Evolutionary conservation across 2,113 vertebrate species (phyloP).

Genomic region (Bungarus multicinctus): DNA sequence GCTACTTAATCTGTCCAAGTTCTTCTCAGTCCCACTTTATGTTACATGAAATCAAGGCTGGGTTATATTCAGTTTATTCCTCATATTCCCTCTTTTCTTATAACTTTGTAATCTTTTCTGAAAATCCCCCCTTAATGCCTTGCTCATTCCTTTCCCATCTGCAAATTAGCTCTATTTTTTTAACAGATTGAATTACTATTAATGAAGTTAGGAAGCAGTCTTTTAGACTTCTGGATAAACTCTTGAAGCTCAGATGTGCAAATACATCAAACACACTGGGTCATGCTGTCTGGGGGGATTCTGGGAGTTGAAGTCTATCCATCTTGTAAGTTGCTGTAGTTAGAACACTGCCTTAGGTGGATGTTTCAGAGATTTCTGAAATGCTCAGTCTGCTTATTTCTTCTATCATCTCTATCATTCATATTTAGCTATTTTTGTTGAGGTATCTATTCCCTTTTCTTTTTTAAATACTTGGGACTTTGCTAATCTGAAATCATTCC

Average conservation of each 20-base stretch:
- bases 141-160: neutral
- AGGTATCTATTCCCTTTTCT: constrained; percentile 16
- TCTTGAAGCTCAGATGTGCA: neutral
- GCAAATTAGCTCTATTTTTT: neutral
- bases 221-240: neutral
- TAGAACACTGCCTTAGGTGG: neutral
- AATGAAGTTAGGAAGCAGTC: constrained; percentile 5
- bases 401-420: neutral
- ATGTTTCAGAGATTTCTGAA: neutral
- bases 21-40: neutral
- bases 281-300: neutral
- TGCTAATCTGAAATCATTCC: neutral
- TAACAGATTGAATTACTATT: neutral
- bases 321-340: neutral
- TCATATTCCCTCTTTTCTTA: neutral
- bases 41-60: neutral
- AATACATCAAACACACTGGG: neutral
- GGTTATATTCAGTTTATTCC: neutral
- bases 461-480: neutral
- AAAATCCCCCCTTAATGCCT: neutral
- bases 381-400: neutral
- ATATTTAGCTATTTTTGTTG: neutral
- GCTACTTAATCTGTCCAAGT: neutral
- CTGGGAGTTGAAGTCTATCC: neutral
- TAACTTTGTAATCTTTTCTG: neutral